Evolutionary conservation across 2,888 invertebrate genomes (phyloP), one percentile per base, ranked within the genome.

Genomic region (Crossocerus cetratus): DNA sequence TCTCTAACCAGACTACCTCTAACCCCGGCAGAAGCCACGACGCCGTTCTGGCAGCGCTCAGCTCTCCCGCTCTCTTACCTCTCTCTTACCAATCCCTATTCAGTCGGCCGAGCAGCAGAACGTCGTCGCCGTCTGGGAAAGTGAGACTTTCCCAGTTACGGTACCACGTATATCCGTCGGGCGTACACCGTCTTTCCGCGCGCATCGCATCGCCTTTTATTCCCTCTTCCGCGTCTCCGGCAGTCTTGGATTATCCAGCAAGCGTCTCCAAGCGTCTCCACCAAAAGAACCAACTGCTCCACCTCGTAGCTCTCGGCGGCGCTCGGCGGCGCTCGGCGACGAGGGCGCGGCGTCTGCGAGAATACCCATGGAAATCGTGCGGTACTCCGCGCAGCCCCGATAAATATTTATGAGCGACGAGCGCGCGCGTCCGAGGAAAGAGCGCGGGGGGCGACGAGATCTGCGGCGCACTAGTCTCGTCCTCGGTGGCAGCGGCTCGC

Each of bases 241-340:
- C 68, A 71, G 75, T 74, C 75, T 67, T 76, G 64, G 71, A 76
- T 76, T 75, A 75, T 68, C 71, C 59, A 58, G 32, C 20, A 55
- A 59, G 49, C 70, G 70, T 57, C 67, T 49, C 49, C 16, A 43
- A 45, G 60, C 18, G 44, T 70, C 76, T 74, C 54, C 58, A n/a
- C n/a, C n/a, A 43, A 57, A 70, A 64, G 61, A 65, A 70, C 23
- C 58, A 65, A 55, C 64, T 20, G 57, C 63, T 23, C 21, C 23
- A 16, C 49, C 49, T 49, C 49, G 14, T 49, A 49, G 49, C 2
- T 4, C 8, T 32, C 16, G 49, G 13, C 49, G 49, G 11, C 49
- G 49, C 1, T 49, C 16, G n/a, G 45, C 45, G 45, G n/a, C 13
- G n/a, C 1, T 43, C 5, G n/a, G 14, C 49, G 13, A 49, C 4